Evolutionary conservation across 2,888 invertebrate genomes (phyloP).

Genomic region (Prosapia bicincta): DNA sequence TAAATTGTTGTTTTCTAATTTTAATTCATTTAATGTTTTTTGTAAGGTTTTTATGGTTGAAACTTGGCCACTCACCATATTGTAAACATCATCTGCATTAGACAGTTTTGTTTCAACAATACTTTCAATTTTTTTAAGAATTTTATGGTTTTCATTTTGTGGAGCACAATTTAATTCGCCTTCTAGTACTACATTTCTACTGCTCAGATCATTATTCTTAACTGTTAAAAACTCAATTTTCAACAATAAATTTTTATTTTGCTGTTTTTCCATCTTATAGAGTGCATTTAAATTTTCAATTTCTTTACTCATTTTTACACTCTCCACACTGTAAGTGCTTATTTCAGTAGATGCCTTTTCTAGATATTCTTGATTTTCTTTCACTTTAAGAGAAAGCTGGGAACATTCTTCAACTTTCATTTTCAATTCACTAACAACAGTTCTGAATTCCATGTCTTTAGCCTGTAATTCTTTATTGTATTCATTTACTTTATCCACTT

Average conservation of each 20-base stretch:
- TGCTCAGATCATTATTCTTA: not conserved
- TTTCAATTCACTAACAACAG: not conserved
- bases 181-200: not conserved
- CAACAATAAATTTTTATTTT: not conserved
- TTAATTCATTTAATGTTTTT: not conserved
- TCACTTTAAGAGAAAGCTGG: not conserved
- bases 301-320: not conserved
- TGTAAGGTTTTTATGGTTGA: not conserved
- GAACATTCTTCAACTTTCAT: not conserved
- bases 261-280: not conserved
- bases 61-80: not conserved
- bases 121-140: not conserved
- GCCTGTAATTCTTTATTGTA: not conserved
- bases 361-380: not conserved
- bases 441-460: not conserved
- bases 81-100: not conserved
- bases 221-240: not conserved
- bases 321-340: not conserved
- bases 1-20: not conserved
- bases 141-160: not conserved
- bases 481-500: not conserved
- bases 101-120: not conserved
- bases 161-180: not conserved
- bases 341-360: not conserved
- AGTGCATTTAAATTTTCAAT: not conserved